A percentile compares a stretch with the other conserved stretches of the same genome.
Evolutionary conservation across 1,140 invertebrate species (phyloP).

Genomic region (Grapholita molesta): DNA sequence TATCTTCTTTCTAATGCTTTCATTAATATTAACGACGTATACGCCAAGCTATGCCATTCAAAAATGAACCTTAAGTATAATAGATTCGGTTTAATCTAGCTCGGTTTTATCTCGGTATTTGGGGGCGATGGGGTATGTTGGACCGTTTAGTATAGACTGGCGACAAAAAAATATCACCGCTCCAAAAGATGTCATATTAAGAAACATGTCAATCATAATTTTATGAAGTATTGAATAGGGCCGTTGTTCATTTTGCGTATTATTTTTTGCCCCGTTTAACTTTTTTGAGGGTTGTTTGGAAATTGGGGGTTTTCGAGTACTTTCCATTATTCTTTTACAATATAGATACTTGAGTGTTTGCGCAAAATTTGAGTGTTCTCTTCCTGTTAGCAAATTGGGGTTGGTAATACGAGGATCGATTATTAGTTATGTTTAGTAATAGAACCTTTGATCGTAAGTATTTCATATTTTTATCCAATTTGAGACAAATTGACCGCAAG

Average conservation of each 20-base stretch:
- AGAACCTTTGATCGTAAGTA: not conserved
- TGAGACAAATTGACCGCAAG: not conserved
- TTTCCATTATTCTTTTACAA: conserved; percentile 40
- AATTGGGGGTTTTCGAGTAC: conserved; percentile 41
- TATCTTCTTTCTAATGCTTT: conserved; percentile 59
- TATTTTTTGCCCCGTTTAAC: conserved; percentile 46
- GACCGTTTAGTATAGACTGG: conserved; percentile 32
- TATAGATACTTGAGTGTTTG: conserved; percentile 40
- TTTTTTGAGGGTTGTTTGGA: conserved; percentile 47
- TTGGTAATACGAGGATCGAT: conserved; percentile 21
- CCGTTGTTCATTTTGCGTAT: conserved; percentile 69
- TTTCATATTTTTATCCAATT: not conserved
- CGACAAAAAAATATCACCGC: conserved; percentile 77
- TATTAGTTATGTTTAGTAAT: not conserved
- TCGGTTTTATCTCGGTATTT: not conserved
- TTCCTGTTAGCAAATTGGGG: conserved; percentile 48
- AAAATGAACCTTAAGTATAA: conserved; percentile 19
- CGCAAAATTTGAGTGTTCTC: conserved; percentile 41
- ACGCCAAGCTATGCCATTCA: not conserved
- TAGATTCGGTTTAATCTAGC: not conserved
- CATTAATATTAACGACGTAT: conserved; percentile 41
- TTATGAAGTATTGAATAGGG: conserved; percentile 67
- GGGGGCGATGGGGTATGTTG: not conserved
- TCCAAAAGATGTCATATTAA: conserved; percentile 76
- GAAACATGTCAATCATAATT: conserved; percentile 77